Evolutionary conservation across 2,888 invertebrate species (phyloP), one percentile per base, ranked within the genome.

Genomic region (Drepanosiphum platanoidis): DNA sequence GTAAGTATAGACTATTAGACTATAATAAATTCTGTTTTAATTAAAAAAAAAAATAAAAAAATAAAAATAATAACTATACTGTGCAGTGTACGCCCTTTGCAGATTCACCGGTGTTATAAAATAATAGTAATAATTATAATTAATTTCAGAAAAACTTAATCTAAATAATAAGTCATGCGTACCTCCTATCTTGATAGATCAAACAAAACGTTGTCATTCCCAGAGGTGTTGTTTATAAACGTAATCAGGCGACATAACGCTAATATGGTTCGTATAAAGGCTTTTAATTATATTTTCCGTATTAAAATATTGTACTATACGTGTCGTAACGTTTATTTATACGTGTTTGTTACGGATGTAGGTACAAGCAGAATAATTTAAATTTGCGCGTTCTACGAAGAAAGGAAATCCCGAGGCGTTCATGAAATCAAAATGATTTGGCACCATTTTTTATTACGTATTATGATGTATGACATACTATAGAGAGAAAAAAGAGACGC

Each of bases 171-270:
- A 58, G 74, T 74, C 74, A 52, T 18, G 36, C 46, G 46, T 32
- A 74, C 30, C 72, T 72, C 30, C 72, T 72, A 72, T 46, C 46
- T 46, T 46, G 30, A 72, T 46, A 32, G 74, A 74, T 74, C 39
- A 74, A 46, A 74, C 13, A 71, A 74, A 46, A 22, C 22, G 74
- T 8, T 32, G 30, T 74, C 32, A 32, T 46, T 74, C 74, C 74
- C 74, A 74, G 46, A 46, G 46, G 74, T 52, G 74, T 46, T 72
- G 72, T 74, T 74, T 74, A n/a, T 22, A 74, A 74, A 46, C 22
- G 74, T 46, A 52, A 74, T 74, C 74, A 52, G 30, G 74, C 32
- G 46, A 46, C 46, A 74, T 46, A 52, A 74, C 27, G 32, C 32
- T 32, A 52, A 74, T 42, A 58, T 22, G 7, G 1, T 27, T 32